Evolutionary conservation across 2,888 invertebrate species (phyloP).

Genomic region (Piscicola geometra): DNA sequence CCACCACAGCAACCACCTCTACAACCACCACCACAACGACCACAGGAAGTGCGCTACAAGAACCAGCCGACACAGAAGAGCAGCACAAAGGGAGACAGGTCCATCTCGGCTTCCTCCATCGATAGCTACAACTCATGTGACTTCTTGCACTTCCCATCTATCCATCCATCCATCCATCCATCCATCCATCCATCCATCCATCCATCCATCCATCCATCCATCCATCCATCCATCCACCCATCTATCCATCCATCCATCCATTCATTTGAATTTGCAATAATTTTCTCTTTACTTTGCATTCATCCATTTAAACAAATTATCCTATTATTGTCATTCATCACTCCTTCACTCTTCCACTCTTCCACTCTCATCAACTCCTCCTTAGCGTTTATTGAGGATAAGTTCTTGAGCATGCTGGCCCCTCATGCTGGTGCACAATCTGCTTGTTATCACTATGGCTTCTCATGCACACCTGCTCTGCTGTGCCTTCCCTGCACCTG

Average conservation of each 20-base stretch:
- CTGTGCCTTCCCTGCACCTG: too few species aligned
- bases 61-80: constrained; percentile 59
- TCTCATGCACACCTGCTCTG: too few species aligned
- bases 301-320: background rate
- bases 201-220: too few species aligned
- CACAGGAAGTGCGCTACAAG: constrained; percentile 53
- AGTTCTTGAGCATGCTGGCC: too few species aligned
- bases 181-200: too few species aligned
- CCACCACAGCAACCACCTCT: background rate
- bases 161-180: too few species aligned
- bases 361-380: background rate
- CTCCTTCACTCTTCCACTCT: background rate
- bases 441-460: too few species aligned
- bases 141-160: too few species aligned
- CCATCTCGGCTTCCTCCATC: constrained; percentile 85
- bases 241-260: too few species aligned
- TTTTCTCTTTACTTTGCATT: background rate
- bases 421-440: too few species aligned
- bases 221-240: too few species aligned
- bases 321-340: background rate
- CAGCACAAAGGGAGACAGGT: constrained; percentile 75
- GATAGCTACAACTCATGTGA: constrained; percentile 92
- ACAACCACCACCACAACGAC: background rate
- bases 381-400: background rate
- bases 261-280: too few species aligned